Base-by-base conservation (phyloP, 2,888 invertebrate species). In the Nymphalis polychloros region DNA sequence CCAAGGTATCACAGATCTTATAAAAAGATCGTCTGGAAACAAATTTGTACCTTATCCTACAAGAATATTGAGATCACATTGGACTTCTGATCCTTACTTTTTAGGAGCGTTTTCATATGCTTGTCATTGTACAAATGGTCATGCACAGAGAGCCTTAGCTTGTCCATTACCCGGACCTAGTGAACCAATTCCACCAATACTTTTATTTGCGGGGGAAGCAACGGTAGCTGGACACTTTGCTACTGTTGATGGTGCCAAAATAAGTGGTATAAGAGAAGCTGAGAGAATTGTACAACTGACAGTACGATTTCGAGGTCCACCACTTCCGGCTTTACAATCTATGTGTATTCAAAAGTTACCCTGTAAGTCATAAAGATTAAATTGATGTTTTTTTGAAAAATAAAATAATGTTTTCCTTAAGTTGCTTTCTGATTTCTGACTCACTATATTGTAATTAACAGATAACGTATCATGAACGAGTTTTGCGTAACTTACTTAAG, bases 191-290 rank as follows among this genome's bases (percentile, higher is more conserved):
- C 94, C 95, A 0, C 96, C 96, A 0, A 94, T 95, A 59, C 84
- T 97, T 50, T 83, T 97, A 59, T 97, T 97, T 80, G 97, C 97
- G 19, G 97, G 97, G 0, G 97, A 97, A 84, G 97, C 97, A 0
- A 97, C 97, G 0, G 95, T 95, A 47, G 94, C 95, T 0, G 94
- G 95, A 1, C 95, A 95, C 72, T 96, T 94, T 77, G 96, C 89
- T 4, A 97, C 97, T 0, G 94, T 96, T 0, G 96, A 96, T 72
- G 97, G 96, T 0, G 97, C 97, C 0, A 92, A 96, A 66, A 83
- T 96, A 59, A 96, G 96, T 75, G 97, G 97, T 1, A 93, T 97
- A 63, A 91, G 97, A 64, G 97, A 97, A 86, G 97, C 97, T 0
- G 95, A 97, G 78, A 91, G 96, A 75, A 93, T 97, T 68, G 90